phyloP scores from a whole-genome alignment of 2,888 invertebrate genomes.

The Harpalus rubripes region DNA sequence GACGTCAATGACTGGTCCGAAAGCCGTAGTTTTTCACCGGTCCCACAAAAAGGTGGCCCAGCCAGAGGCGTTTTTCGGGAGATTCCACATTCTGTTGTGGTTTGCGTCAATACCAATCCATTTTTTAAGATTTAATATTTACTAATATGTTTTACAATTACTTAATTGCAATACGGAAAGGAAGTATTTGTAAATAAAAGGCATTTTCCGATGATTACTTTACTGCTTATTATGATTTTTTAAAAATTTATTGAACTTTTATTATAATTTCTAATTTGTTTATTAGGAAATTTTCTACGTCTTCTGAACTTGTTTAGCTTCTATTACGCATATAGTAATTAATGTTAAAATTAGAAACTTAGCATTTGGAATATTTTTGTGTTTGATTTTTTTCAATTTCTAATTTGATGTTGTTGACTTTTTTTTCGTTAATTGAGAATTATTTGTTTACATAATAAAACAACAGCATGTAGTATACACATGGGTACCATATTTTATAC shows the following conservation, averaged over 20 bases:
- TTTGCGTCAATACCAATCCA: constrained; percentile 21
- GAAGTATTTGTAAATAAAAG: background rate
- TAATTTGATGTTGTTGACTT: background rate
- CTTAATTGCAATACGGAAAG: background rate
- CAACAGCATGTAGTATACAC: too few relatives aligned
- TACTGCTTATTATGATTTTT: background rate
- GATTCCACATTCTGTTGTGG: constrained; percentile 32
- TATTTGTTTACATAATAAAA: too few relatives aligned
- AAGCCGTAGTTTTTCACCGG: constrained; percentile 5
- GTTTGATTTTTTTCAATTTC: background rate
- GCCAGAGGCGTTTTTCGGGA: constrained; percentile 26
- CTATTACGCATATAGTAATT: background rate
- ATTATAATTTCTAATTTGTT: background rate
- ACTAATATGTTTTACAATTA: background rate
- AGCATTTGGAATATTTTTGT: background rate
- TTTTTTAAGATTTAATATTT: background rate
- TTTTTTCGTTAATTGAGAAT: too few relatives aligned
- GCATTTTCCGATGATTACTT: background rate
- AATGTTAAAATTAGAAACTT: background rate
- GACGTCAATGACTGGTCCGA: constrained; percentile 55
- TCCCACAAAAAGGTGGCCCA: constrained; percentile 25
- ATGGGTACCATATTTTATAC: too few relatives aligned
- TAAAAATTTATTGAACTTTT: background rate
- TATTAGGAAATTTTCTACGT: background rate
- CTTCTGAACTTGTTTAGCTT: background rate